Base-by-base conservation (phyloP, 2,888 invertebrate species). In the Rhagium mordax region DNA sequence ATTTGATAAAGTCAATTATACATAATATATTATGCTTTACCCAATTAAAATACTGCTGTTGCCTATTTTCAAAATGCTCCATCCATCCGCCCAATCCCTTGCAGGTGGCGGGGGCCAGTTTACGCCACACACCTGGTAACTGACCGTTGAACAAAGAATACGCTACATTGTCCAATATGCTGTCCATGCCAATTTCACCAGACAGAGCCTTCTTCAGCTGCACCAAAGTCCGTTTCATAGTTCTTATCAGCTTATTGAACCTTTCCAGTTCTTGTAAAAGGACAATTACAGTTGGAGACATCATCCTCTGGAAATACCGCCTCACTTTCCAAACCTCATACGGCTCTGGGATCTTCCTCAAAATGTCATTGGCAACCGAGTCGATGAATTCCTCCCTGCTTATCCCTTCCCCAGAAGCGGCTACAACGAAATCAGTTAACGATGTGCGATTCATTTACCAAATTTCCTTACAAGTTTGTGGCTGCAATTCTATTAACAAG, bases 151-250 rank as follows among this genome's bases (percentile, higher is more conserved):
- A 96, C 81, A 98, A 89, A 10, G 95, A 92, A 85, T 91, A 91
- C 0, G 96, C 92, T 27, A 97, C 93, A 85, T 94, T 95, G 87
- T 98, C 97, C 74, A 97, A 88, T 53, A 93, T 89, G 18, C 91
- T 91, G 86, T 97, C 96, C 96, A 98, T 96, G 61, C 97, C 96
- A 79, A 97, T 96, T 89, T 97, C 96, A 33, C 98, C 98, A 3
- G 94, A 94, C 70, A 98, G 89, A 0, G 97, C 97, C 91, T 94
- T 94, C 83, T 93, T 91, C 10, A 98, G 89, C 62, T 95, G 91
- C 3, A 91, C 88, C 49, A 98, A 89, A 0, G 95, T 95, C 71
- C 87, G 89, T 48, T 89, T 89, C 91, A 98, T 96, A 65, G 90
- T 90, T 10, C 85, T 85, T 65, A 96, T 92, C 0, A 98, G 90